Evolutionary conservation across 2,888 invertebrate species (phyloP), one percentile per base, ranked within the genome.

Genomic region (Brachypterus glaber): DNA sequence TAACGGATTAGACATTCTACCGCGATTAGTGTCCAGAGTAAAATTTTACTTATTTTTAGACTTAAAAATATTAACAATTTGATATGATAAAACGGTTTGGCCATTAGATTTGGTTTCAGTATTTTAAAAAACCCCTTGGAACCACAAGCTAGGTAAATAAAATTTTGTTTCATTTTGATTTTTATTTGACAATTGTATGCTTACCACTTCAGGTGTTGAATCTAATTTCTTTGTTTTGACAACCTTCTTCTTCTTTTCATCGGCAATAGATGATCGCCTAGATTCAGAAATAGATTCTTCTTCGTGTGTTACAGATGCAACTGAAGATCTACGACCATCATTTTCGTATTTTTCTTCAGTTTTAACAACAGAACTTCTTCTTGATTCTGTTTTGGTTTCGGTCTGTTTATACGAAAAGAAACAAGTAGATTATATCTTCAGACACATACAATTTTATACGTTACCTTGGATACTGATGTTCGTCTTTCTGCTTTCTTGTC

Each of bases 401-500:
- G 58, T 54, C 64, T 63, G 53, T 15, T 24, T 29, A 11, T 5
- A 12, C 7, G 25, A 18, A 37, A 27, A 14, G 18, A 25, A 30
- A 33, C 27, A 24, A 11, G 4, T 13, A n/a, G 15, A 21, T 18
- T 11, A 35, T 31, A 38, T 39, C 29, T 41, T 33, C 39, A 47
- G 11, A 40, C 39, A 44, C 37, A 41, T 41, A 36, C 36, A 26
- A 39, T 8, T 7, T 32, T 15, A 17, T 16, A 16, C 17, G 4
- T 51, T 60, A 63, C 63, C 61, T 62, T 60, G 47, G 56, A 57
- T 8, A 57, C 46, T 16, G 59, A 55, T 24, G 58, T 45, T 29
- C 62, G 63, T 53, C 70, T 68, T 44, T 65, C 65, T 37, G 57
- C 52, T 41, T 69, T 69, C 54, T 70, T 71, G 55, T 71, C 70